These are phyloP conservation scores for Eilema sororculum DNA, from an alignment of 2,888 invertebrate genomes.

Conservation along the genomic window DNA sequence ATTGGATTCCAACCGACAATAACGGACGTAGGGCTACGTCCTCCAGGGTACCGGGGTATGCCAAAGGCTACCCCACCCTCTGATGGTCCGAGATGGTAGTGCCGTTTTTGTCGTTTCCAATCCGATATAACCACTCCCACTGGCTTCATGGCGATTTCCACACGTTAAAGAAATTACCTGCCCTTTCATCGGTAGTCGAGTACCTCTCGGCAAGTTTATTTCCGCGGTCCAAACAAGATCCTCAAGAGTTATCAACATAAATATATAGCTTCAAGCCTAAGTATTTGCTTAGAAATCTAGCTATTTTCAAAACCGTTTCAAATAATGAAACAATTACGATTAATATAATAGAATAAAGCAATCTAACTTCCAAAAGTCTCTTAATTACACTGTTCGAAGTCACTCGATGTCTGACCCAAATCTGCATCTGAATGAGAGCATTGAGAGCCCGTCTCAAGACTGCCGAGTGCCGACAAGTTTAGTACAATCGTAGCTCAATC, in stretches of 20 bases:
- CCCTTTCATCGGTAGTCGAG: too few relatives aligned
- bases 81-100: too few relatives aligned
- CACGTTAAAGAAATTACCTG: too few relatives aligned
- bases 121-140: too few relatives aligned
- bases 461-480: conserved; percentile 74
- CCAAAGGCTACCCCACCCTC: too few relatives aligned
- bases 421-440: conserved; percentile 81
- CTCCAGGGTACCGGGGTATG: too few relatives aligned
- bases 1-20: too few relatives aligned
- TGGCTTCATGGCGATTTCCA: too few relatives aligned
- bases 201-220: too few relatives aligned
- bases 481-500: conserved; percentile 79
- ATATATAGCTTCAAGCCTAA: neutral
- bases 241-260: neutral
- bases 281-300: neutral
- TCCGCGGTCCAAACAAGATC: conserved; percentile 19
- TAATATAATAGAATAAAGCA: conserved; percentile 61
- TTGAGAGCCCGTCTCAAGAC: conserved; percentile 71
- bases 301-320: neutral
- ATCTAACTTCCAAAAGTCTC: conserved; percentile 71
- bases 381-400: conserved; percentile 78
- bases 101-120: too few relatives aligned
- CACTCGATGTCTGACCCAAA: conserved; percentile 82
- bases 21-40: too few relatives aligned
- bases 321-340: conserved; percentile 29